Percentiles rank a stretch among this genome's conserved stretches.
Evolutionary conservation across 1,140 invertebrate genomes (phyloP).

Genomic region (Teleopsis dalmanni): DNA sequence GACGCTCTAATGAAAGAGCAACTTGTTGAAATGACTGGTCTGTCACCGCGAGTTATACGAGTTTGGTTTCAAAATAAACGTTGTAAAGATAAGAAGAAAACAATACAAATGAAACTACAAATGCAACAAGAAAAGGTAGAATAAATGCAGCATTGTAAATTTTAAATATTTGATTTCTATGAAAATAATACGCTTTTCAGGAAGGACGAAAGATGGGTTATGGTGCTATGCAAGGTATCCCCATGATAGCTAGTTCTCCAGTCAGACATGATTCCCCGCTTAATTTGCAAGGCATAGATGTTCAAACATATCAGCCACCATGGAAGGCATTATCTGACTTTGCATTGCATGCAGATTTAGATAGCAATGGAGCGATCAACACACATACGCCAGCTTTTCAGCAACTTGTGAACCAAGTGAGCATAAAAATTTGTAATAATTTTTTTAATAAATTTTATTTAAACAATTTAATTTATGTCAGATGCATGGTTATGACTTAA

Average conservation of each 20-base stretch:
- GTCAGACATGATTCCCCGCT: constrained; percentile 86
- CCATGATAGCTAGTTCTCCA: constrained; percentile 92
- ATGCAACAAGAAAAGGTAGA: constrained; percentile 95
- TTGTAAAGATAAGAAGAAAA: constrained; percentile 98
- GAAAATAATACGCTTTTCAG: constrained; percentile 46
- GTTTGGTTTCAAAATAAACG: constrained; percentile 99
- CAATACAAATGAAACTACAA: constrained; percentile 93
- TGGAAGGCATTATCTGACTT: constrained; percentile 96
- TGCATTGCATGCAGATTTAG: constrained; percentile 86
- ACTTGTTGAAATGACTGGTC: constrained; percentile 95
- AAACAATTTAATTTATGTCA: no score
- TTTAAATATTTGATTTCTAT: not conserved
- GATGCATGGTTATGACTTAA: constrained; percentile 85
- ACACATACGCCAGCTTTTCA: constrained; percentile 86
- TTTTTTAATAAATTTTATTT: no score
- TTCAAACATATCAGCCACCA: constrained; percentile 92
- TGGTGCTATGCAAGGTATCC: constrained; percentile 88
- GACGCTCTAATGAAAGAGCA: constrained; percentile 99
- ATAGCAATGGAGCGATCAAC: constrained; percentile 62
- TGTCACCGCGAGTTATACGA: constrained; percentile 90
- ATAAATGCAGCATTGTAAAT: not conserved
- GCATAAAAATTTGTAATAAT: constrained; percentile 6
- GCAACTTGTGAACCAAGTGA: constrained; percentile 90
- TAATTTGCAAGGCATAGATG: constrained; percentile 78
- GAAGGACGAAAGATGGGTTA: constrained; percentile 88